Evolutionary conservation across 1,140 invertebrate genomes (phyloP).

Genomic region (Zaprionus taronus): DNA sequence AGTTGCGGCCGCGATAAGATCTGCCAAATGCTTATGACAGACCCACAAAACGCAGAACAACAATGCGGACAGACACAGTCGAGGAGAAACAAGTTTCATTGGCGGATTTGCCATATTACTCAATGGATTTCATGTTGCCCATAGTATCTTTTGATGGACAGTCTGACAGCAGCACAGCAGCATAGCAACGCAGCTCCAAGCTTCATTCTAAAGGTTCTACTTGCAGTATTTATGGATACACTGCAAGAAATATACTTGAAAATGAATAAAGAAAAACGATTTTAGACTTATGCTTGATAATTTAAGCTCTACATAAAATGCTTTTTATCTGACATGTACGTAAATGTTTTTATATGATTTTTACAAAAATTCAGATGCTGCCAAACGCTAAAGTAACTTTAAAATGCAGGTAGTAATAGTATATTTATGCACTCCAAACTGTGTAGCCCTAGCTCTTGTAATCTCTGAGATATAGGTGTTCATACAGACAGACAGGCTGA

Average conservation of each 20-base stretch:
- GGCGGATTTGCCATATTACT: conserved; percentile 71
- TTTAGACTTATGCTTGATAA: too few relatives aligned
- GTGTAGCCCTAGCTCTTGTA: neutral
- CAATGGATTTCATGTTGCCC: conserved; percentile 62
- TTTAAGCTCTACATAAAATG: too few relatives aligned
- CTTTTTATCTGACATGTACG: too few relatives aligned
- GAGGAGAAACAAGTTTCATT: conserved; percentile 65
- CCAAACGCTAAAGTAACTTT: neutral
- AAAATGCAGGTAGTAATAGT: neutral
- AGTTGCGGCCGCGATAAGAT: conserved; percentile 61
- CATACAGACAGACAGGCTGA: neutral
- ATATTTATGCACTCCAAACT: neutral
- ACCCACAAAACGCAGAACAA: conserved; percentile 4
- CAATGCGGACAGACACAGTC: conserved; percentile 1
- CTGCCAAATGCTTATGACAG: conserved; percentile 44
- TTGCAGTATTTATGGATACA: neutral
- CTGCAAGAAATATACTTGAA: neutral
- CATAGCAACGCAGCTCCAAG: neutral
- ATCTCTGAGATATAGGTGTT: neutral
- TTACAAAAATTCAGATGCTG: too few relatives aligned
- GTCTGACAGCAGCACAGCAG: conserved; percentile 51
- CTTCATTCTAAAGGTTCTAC: neutral
- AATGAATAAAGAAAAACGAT: too few relatives aligned
- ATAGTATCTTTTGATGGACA: conserved; percentile 58
- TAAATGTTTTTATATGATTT: too few relatives aligned